Base-by-base conservation (phyloP, 2,113 vertebrate species). In the Corvus cornix region DNA sequence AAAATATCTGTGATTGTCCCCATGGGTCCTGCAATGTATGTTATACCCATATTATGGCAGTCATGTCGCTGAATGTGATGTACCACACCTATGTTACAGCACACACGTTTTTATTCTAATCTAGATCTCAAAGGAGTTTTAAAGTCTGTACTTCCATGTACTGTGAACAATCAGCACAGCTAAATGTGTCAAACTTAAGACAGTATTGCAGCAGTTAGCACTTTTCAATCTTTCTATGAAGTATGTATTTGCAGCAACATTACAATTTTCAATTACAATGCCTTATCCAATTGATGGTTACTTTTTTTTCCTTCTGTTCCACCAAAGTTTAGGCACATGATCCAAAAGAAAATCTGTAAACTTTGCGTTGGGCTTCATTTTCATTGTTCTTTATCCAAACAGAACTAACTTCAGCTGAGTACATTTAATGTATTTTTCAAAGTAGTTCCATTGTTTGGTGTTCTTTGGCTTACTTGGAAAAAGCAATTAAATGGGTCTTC, bases 371-470 rank as follows among this genome's bases (percentile, higher is more conserved):
- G 14, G 10, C 48, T 90, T 35, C 1, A 27, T 84, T 80, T 80
- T 20, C 59, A 90, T 86, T 86, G 39, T 85, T 94, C 72, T 69
- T 92, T 80, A n/a, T 92, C 64, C 86, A 90, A 76, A 69, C 31
- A 85, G 80, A 84, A 53, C 79, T 86, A 75, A 51, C 66, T 82
- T 86, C 39, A 81, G 41, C 39, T 5, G 39, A 84, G 15, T 41
- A 52, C 23, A 35, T 75, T 68, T 69, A 52, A 69, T 66, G 17
- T 46, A 30, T 64, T 78, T 81, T 89, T 82, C 7, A 31, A 81
- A 63, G 49, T 39, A 22, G 10, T 79, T 90, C 84, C 66, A 48
- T 60, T 79, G 15, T 78, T 90, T 73, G 10, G 21, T 58, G 14
- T 56, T 90, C 44, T 87, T 84, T 72, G 58, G 20, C 59, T 75